Evolutionary conservation across 1,140 invertebrate genomes (phyloP).

Genomic region (Drosophila takahashii): DNA sequence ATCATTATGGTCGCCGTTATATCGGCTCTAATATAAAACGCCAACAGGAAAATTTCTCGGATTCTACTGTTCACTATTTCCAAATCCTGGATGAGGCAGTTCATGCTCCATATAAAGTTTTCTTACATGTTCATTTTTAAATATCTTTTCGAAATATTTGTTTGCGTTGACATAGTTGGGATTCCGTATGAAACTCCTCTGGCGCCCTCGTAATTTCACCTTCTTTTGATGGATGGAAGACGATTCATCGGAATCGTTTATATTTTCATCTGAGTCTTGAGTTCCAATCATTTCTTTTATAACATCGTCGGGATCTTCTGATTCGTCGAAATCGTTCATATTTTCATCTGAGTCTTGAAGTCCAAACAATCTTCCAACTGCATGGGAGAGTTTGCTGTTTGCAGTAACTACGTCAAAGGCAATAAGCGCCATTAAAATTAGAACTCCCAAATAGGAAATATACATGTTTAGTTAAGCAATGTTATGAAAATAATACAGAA

Average conservation of each 20-base stretch:
- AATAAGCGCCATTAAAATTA: neutral
- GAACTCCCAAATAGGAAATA: neutral
- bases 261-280: too few species aligned
- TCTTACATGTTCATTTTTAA: neutral
- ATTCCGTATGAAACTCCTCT: constrained; percentile 37
- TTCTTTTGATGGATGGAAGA: neutral
- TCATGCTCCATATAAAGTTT: too few species aligned
- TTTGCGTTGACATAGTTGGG: constrained; percentile 28
- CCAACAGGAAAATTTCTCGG: constrained; percentile 1
- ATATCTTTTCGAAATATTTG: neutral
- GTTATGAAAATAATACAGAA: neutral
- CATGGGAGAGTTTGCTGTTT: neutral
- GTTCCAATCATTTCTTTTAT: too few species aligned
- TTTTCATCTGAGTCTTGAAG: neutral
- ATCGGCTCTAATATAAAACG: constrained; percentile 29
- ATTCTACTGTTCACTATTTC: neutral
- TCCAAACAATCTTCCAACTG: too few species aligned
- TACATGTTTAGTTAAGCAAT: neutral
- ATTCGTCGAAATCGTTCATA: neutral
- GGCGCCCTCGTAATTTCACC: neutral
- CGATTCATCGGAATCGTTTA: too few species aligned
- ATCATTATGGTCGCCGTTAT: constrained; percentile 43
- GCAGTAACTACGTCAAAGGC: neutral
- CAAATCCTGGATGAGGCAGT: neutral
- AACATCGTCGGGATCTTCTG: neutral